These are phyloP conservation scores for Dryobates pubescens DNA, from an alignment of 2,797 vertebrate species.

Conservation along the genomic window DNA sequence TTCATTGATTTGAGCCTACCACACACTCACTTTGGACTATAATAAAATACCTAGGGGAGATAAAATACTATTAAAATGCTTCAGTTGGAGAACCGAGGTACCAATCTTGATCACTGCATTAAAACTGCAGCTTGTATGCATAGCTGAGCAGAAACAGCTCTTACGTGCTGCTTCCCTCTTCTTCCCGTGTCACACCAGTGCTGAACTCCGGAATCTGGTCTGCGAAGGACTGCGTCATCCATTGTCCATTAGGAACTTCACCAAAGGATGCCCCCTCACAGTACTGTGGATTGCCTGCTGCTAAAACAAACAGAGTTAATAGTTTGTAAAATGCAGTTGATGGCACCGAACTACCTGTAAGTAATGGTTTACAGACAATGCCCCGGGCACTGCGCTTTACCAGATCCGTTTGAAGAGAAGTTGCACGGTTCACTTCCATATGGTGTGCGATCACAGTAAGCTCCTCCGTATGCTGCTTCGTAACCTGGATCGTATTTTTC, in stretches of 20 bases:
- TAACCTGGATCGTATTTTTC: slow-evolving; percentile 97
- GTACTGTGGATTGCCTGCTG: slow-evolving; percentile 69
- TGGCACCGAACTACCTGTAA: neutral
- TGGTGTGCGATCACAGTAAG: slow-evolving; percentile 74
- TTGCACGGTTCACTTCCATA: slow-evolving; percentile 82
- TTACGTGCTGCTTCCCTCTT: slow-evolving; percentile 61
- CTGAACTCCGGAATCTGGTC: slow-evolving; percentile 87
- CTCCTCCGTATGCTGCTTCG: slow-evolving; percentile 90
- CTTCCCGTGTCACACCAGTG: slow-evolving; percentile 64
- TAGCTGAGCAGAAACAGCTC: slow-evolving; percentile 26
- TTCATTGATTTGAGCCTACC: slow-evolving; percentile 68
- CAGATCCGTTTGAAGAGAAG: slow-evolving; percentile 80
- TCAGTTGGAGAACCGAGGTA: slow-evolving; percentile 80
- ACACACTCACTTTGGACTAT: slow-evolving; percentile 61
- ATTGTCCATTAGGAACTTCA: slow-evolving; percentile 86
- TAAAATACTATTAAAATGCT: slow-evolving; percentile 73
- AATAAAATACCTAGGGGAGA: slow-evolving; percentile 64
- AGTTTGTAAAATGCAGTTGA: neutral
- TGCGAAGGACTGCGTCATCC: slow-evolving; percentile 87
- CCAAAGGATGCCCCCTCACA: slow-evolving; percentile 54
- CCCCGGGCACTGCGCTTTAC: slow-evolving; percentile 59
- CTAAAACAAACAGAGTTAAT: neutral
- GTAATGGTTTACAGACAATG: neutral
- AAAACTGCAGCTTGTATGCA: slow-evolving; percentile 77
- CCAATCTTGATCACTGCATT: slow-evolving; percentile 73